Evolutionary conservation across 2,888 invertebrate species (phyloP), one percentile per base, ranked within the genome.

Genomic region (Alcis repandata): DNA sequence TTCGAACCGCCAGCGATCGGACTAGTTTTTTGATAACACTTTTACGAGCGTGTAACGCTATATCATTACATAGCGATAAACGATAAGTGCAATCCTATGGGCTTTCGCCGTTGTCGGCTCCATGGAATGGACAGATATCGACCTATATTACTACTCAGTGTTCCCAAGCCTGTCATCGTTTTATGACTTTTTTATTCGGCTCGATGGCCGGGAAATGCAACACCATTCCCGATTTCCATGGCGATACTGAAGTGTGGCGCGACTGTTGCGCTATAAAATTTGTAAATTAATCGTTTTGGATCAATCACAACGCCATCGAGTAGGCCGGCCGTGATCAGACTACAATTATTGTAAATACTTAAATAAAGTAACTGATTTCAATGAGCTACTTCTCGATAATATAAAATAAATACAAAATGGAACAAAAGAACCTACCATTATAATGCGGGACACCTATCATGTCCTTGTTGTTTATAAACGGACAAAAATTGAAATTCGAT

Each of bases 181-280:
- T 92, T 92, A 92, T 89, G 87, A 88, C 91, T 89, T 91, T 92
- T 92, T 92, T 91, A 92, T 92, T 90, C 84, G 85, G 83, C 83
- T 85, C 86, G 86, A 86, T 89, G 84, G 84, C 82, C 75, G 81
- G 88, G 90, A 91, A 90, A 92, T 87, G 90, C 89, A 90, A 90
- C 82, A 90, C 88, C 87, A 86, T 84, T 86, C 87, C 86, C 82
- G 82, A 87, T 90, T 87, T 89, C 87, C 78, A 83, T 77, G 77
- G 72, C 77, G 86, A 89, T 87, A 88, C 82, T 84, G 78, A 79
- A 85, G 79, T 79, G 81, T 72, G 71, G 64, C 48, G 48, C 48
- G 54, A 64, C 54, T 59, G 54, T 65, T 71, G 77, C 78, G 72
- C 80, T 82, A 85, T 86, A 82, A 84, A 86, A 84, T 75, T 69